phyloP scores from a whole-genome alignment of 2,888 invertebrate species.

The Urechis unicinctus region DNA sequence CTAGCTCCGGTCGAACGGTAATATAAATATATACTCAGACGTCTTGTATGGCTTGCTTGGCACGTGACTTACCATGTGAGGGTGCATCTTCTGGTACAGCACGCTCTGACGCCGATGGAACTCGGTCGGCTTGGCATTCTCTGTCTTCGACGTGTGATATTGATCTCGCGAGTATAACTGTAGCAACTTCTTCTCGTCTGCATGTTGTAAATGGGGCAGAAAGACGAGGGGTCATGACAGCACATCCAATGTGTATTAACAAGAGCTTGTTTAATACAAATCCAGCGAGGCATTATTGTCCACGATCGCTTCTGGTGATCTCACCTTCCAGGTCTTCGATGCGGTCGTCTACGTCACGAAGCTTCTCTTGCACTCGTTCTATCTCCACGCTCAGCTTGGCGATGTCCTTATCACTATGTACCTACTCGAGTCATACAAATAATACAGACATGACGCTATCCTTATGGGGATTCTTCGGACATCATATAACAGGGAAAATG shows the following conservation, averaged over 20 bases:
- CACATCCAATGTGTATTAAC: not conserved
- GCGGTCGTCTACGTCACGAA: constrained; percentile 31
- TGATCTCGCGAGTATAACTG: constrained; percentile 35
- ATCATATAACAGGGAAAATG: no score
- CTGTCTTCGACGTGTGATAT: constrained; percentile 27
- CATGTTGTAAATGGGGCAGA: not conserved
- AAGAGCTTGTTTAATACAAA: not conserved
- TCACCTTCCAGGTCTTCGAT: constrained; percentile 38
- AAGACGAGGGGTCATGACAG: not conserved
- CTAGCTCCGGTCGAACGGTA: no score
- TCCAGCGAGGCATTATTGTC: not conserved
- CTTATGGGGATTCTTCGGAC: no score
- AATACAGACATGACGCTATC: no score
- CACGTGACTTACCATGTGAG: constrained; percentile 30
- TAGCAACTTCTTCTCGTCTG: constrained; percentile 38
- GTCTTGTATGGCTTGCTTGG: not conserved
- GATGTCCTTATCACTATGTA: constrained; percentile 27
- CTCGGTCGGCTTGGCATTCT: constrained; percentile 19
- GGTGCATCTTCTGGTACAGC: constrained; percentile 39
- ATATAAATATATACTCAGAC: no score
- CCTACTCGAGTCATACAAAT: no score
- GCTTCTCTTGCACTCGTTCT: constrained; percentile 31
- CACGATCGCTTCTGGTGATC: not conserved
- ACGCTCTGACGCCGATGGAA: constrained; percentile 42
- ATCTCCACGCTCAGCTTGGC: constrained; percentile 30